Percentiles rank a stretch among this genome's conserved stretches.
Evolutionary conservation across 1,140 invertebrate species (phyloP).

Genomic region (Aradophagus sp.): DNA sequence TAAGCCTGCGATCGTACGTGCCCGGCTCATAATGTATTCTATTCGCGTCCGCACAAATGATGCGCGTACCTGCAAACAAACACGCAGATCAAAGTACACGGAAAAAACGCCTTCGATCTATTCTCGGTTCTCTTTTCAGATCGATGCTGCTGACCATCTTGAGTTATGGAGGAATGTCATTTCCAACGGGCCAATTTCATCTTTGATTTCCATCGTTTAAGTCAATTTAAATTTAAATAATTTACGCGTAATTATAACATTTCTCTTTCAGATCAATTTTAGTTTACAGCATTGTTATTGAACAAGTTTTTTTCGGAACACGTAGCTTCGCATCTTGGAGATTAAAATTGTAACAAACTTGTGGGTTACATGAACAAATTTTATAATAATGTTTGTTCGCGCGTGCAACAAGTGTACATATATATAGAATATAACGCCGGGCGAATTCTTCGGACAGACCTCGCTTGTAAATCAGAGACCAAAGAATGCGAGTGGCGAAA

Average conservation of each 20-base stretch:
- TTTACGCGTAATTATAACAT: too few species aligned
- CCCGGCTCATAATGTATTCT: constrained; percentile 33
- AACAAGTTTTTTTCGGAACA: background rate
- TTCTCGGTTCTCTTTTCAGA: constrained; percentile 4
- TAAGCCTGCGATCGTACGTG: constrained; percentile 25
- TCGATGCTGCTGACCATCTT: background rate
- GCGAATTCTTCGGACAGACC: constrained; percentile 45
- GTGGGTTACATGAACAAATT: constrained; percentile 34
- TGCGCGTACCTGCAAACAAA: constrained; percentile 19
- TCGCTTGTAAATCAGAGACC: constrained; percentile 51
- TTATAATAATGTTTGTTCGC: constrained; percentile 9
- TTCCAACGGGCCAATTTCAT: too few species aligned
- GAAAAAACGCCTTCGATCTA: constrained; percentile 22
- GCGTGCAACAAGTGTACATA: constrained; percentile 33
- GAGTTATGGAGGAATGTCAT: background rate
- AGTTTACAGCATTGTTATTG: background rate
- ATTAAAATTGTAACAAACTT: constrained; percentile 5
- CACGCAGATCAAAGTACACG: constrained; percentile 1
- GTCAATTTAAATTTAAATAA: too few species aligned
- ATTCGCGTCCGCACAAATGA: constrained; percentile 20
- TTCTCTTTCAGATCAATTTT: background rate
- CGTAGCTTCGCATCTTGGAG: background rate
- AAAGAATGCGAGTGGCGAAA: constrained; percentile 52
- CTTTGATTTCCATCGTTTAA: too few species aligned
- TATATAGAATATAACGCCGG: constrained; percentile 42